phyloP scores from a whole-genome alignment of 1,140 invertebrate genomes.

The Mercenaria mercenaria region DNA sequence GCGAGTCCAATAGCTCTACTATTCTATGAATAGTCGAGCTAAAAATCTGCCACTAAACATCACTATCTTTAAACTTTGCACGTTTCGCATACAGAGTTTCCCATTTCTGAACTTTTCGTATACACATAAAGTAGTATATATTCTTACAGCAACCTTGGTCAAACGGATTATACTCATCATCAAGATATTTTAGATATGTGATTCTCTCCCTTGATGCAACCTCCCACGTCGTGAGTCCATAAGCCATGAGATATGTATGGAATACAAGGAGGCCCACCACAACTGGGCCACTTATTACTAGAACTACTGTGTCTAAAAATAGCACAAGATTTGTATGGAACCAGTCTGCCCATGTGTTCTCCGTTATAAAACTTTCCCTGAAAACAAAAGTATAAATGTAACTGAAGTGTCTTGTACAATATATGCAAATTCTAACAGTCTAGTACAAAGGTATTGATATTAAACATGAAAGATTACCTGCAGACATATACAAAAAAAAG shows the following conservation, averaged over 20 bases:
- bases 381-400: constrained; percentile 60
- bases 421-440: too few relatives aligned
- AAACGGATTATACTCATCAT: constrained; percentile 84
- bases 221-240: constrained; percentile 85
- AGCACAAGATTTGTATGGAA: constrained; percentile 78
- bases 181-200: constrained; percentile 84
- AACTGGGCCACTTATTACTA: constrained; percentile 78
- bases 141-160: constrained; percentile 82
- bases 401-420: too few relatives aligned
- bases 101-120: constrained; percentile 75
- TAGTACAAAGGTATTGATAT: too few relatives aligned
- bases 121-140: constrained; percentile 82
- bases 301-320: constrained; percentile 79
- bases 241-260: constrained; percentile 84
- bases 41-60: constrained; percentile 10
- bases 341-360: constrained; percentile 79
- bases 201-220: constrained; percentile 83
- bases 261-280: constrained; percentile 80
- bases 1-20: too few relatives aligned
- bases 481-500: constrained; percentile 4
- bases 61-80: constrained; percentile 65
- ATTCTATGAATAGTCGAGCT: too few relatives aligned
- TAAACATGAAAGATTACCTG: background rate
- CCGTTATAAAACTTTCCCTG: constrained; percentile 77
- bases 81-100: constrained; percentile 80